Percentiles rank a stretch among this genome's conserved stretches.
Evolutionary conservation across 2,888 invertebrate species (phyloP).

Genomic region (Volucella inanis): DNA sequence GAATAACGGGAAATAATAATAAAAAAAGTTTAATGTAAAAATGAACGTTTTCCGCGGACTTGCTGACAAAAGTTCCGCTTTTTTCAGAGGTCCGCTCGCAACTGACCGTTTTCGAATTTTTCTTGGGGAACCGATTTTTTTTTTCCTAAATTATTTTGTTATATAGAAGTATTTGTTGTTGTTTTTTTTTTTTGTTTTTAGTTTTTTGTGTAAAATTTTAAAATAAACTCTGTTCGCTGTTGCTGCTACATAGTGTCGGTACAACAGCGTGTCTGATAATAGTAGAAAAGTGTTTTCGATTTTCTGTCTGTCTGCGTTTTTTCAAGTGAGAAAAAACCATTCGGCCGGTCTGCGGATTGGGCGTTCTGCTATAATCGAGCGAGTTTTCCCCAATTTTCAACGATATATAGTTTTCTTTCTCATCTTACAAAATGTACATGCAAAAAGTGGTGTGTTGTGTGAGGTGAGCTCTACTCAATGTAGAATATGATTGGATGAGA

Average conservation of each 20-base stretch:
- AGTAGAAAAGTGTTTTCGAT: constrained; percentile 43
- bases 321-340: constrained; percentile 37
- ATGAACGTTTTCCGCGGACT: constrained; percentile 83
- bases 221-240: constrained; percentile 69
- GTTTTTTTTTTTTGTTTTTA: constrained; percentile 16
- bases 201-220: constrained; percentile 48
- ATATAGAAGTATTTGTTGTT: too few species aligned
- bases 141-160: background rate
- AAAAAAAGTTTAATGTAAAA: constrained; percentile 66
- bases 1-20: constrained; percentile 64
- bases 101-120: constrained; percentile 80
- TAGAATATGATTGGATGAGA: constrained; percentile 32
- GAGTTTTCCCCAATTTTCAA: constrained; percentile 34
- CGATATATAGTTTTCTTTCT: constrained; percentile 54
- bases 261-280: constrained; percentile 31
- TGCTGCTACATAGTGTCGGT: constrained; percentile 14
- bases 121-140: constrained; percentile 61
- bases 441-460: constrained; percentile 10
- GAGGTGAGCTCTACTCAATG: background rate
- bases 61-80: constrained; percentile 83
- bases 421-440: constrained; percentile 37
- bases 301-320: constrained; percentile 29
- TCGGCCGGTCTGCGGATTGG: constrained; percentile 25
- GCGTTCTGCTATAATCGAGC: constrained; percentile 35
- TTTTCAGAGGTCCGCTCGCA: constrained; percentile 84